Evolutionary conservation across 2,888 invertebrate genomes (phyloP).

Genomic region (Hofmannophila pseudospretella): DNA sequence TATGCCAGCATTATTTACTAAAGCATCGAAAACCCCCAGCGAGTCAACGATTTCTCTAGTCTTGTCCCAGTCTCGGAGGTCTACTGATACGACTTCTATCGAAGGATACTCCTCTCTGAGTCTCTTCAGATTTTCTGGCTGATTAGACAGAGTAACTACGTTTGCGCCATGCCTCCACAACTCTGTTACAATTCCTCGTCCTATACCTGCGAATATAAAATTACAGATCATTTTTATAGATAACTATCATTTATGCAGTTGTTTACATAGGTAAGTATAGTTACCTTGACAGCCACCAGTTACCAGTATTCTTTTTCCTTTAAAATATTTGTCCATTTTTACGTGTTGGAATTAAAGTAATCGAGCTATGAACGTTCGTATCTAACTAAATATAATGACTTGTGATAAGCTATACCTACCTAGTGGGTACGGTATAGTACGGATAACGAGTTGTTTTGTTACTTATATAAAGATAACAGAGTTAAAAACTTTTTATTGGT

Average conservation of each 20-base stretch:
- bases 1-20: constrained; percentile 93
- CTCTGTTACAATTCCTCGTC: constrained; percentile 82
- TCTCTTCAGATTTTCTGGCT: constrained; percentile 78
- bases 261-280: not conserved
- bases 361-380: constrained; percentile 5
- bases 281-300: constrained; percentile 93
- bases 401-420: constrained; percentile 1
- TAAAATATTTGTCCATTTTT: constrained; percentile 65
- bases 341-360: constrained; percentile 4
- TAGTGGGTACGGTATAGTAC: too few species aligned
- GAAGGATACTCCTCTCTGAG: constrained; percentile 78
- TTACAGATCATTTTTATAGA: not conserved
- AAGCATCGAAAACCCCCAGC: constrained; percentile 83
- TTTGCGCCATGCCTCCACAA: constrained; percentile 82
- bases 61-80: constrained; percentile 85
- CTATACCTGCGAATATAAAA: constrained; percentile 82
- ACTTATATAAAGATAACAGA: not conserved
- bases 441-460: constrained; percentile 1
- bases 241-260: too few species aligned
- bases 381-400: constrained; percentile 7
- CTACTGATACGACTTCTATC: constrained; percentile 80
- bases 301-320: constrained; percentile 87
- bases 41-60: constrained; percentile 76
- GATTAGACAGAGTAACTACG: constrained; percentile 86
- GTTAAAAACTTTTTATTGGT: too few species aligned